Evolutionary conservation across 2,113 vertebrate genomes (phyloP), one percentile per base, ranked within the genome.

Genomic region (Chaenogobius annularis): DNA sequence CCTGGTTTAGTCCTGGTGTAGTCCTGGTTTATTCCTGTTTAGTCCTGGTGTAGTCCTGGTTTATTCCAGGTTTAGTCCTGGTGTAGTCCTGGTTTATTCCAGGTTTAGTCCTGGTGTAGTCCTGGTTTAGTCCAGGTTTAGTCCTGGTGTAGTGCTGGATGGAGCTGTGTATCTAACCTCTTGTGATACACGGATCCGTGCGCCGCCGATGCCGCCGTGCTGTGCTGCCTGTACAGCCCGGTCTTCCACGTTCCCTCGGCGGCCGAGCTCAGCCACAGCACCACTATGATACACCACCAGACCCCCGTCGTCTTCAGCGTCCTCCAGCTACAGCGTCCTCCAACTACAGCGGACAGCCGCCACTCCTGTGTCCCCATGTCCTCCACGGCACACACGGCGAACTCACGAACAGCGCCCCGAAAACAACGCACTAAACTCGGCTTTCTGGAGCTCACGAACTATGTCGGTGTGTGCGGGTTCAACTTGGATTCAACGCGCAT

Each of bases 181-280:
- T 92, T 94, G 17, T 92, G 91, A 31, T 93, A 92, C 55, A 90
- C 59, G 19, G 90, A 82, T 69, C 82, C 72, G 79, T 83, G 91
- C 37, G 82, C 78, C 22, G 11, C 55, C 12, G 55, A 5, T 67
- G 55, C 15, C 69, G 85, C 84, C 4, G 88, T 80, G 77, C 90
- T 85, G 85, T 88, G 87, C 58, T 79, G 85, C 15, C 88, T 91
- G 88, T 93, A 93, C 65, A 91, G 89, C 85, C 92, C 92, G 3
- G 92, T 91, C 82, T 84, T 92, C 93, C 93, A 93, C 69, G 93
- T 94, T 70, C 85, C 92, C 62, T 89, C 84, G 3, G 79, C 90
- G 1, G 67, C 68, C 52, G 87, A 59, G 71, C 67, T 74, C 70
- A 91, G 71, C 87, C 88, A 88, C 58, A 93, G 83, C 10, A 92